These are phyloP conservation scores for Chelmon rostratus DNA, from an alignment of 2,797 vertebrate genomes.

Conservation along the genomic window DNA sequence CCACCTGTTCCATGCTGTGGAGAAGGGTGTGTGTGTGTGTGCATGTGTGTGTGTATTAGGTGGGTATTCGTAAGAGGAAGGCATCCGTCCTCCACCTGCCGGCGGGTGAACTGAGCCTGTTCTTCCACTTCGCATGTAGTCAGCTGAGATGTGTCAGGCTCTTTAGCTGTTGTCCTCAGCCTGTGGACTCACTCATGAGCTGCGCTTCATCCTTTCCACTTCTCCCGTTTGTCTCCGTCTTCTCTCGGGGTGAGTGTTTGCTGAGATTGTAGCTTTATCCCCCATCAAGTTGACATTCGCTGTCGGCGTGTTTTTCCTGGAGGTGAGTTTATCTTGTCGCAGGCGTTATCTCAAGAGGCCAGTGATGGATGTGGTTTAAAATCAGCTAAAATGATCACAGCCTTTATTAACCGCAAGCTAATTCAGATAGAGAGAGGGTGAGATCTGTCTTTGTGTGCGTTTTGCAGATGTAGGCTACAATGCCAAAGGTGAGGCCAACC, in stretches of 20 bases:
- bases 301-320: not conserved
- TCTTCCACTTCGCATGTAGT: conserved; percentile 66
- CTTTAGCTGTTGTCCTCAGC: conserved; percentile 24
- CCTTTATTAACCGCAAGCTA: not conserved
- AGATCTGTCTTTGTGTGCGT: conserved; percentile 8
- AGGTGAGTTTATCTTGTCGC: not conserved
- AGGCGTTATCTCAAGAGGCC: conserved; percentile 6
- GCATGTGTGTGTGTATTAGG: not conserved
- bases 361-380: not conserved
- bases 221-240: conserved; percentile 15
- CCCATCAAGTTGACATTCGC: not conserved
- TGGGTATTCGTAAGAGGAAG: not conserved
- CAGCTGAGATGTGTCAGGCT: conserved; percentile 49
- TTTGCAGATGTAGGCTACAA: conserved; percentile 54
- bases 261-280: not conserved
- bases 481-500: conserved; percentile 63
- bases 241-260: conserved; percentile 61
- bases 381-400: not conserved
- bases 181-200: conserved; percentile 31
- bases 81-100: not conserved
- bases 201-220: conserved; percentile 37
- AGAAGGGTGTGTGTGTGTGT: not conserved
- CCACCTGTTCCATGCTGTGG: too few species aligned
- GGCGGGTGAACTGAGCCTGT: conserved; percentile 68
- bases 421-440: not conserved